These are phyloP conservation scores for Panopea generosa DNA, from an alignment of 2,888 invertebrate species.

Conservation along the genomic window DNA sequence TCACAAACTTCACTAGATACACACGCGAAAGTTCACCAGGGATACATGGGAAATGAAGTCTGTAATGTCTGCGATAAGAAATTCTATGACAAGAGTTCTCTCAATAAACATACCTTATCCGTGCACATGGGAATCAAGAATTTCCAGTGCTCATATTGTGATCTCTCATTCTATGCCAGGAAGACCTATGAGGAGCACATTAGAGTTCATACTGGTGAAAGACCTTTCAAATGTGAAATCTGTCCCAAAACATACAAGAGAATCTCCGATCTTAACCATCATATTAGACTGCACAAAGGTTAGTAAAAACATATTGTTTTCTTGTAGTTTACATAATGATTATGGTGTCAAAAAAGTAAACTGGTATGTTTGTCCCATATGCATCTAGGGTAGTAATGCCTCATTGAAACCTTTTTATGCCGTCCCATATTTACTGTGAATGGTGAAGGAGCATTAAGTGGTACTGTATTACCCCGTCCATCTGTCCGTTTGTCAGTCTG, in stretches of 20 bases:
- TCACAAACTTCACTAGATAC: constrained; percentile 38
- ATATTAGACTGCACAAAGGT: constrained; percentile 57
- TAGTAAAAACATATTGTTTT: background rate
- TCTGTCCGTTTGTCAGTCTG: no score
- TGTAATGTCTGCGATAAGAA: constrained; percentile 57
- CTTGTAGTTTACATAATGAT: no score
- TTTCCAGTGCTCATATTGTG: constrained; percentile 48
- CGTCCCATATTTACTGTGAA: no score
- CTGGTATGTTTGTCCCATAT: no score
- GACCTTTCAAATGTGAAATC: constrained; percentile 51
- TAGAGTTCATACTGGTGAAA: constrained; percentile 57
- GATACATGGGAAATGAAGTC: constrained; percentile 36
- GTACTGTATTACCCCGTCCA: no score
- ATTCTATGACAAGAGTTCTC: constrained; percentile 56
- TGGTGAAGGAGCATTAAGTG: no score
- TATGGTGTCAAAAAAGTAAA: no score
- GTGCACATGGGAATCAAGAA: constrained; percentile 57
- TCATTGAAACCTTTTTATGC: no score
- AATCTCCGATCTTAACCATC: constrained; percentile 57
- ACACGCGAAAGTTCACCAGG: constrained; percentile 54
- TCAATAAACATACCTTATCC: constrained; percentile 54
- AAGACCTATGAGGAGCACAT: constrained; percentile 59
- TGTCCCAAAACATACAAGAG: constrained; percentile 59
- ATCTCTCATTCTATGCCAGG: constrained; percentile 44
- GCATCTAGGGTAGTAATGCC: no score